Evolutionary conservation across 1,140 invertebrate species (phyloP).

Genomic region (Copidosoma floridanum): DNA sequence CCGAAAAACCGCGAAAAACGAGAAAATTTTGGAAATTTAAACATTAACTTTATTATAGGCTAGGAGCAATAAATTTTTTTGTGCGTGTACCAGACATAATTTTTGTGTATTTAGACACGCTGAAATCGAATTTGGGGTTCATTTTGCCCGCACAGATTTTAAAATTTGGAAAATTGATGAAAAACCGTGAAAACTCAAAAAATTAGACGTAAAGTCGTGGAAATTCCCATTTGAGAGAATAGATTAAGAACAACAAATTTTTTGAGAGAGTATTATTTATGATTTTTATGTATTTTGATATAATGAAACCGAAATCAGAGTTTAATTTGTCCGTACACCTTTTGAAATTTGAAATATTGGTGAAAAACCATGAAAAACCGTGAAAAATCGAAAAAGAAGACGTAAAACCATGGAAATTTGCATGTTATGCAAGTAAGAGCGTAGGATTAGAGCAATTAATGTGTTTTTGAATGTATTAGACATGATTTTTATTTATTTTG

Average conservation of each 20-base stretch:
- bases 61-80: not conserved
- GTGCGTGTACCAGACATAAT: not conserved
- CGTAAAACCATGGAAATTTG: no score
- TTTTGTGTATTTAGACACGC: not conserved
- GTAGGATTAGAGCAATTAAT: no score
- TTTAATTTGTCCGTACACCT: no score
- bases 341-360: no score
- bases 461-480: no score
- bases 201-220: not conserved
- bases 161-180: not conserved
- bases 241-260: not conserved
- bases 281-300: not conserved
- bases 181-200: not conserved
- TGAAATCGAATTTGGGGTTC: not conserved
- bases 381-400: no score
- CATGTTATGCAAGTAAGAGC: no score
- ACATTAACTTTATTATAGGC: not conserved
- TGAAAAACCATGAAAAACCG: no score
- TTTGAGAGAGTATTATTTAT: not conserved
- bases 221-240: not conserved
- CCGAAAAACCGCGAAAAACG: no score
- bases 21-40: no score
- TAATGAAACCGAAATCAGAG: no score
- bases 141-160: not conserved
- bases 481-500: no score